phyloP scores from a whole-genome alignment of 23 tunicate genomes.

The Clavelina lepadiformis region DNA sequence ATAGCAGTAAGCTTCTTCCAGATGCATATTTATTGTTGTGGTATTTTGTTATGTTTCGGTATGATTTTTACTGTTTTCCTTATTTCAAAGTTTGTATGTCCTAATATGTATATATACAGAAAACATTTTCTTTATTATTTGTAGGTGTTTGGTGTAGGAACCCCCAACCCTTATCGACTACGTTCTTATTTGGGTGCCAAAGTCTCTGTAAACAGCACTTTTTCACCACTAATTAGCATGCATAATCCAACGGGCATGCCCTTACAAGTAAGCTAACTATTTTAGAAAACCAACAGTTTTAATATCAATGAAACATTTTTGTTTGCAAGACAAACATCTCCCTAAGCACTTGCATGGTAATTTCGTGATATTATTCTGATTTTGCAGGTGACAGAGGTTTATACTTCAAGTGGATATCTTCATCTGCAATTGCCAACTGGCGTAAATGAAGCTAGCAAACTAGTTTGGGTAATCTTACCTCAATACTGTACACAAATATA shows the following conservation, averaged over 20 bases:
- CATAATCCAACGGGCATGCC: slow-evolving; percentile 85
- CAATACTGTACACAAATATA: too few relatives aligned
- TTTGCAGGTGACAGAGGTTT: slow-evolving; percentile 77
- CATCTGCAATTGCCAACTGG: slow-evolving; percentile 87
- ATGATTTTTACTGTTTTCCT: too few relatives aligned
- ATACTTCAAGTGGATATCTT: slow-evolving; percentile 76
- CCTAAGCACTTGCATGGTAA: neutral
- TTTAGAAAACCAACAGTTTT: neutral
- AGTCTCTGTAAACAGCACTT: slow-evolving; percentile 82
- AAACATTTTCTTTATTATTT: slow-evolving; percentile 1
- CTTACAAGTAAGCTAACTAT: slow-evolving; percentile 46
- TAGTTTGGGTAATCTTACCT: slow-evolving; percentile 80
- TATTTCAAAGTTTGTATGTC: too few relatives aligned
- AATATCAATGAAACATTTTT: neutral
- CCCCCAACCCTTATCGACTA: slow-evolving; percentile 73
- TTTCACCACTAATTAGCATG: slow-evolving; percentile 88
- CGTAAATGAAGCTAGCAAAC: slow-evolving; percentile 34
- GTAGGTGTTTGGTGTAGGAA: slow-evolving; percentile 94
- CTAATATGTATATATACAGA: too few relatives aligned
- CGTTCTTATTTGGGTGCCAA: slow-evolving; percentile 72
- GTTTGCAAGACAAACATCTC: neutral
- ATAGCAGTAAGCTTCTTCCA: too few relatives aligned
- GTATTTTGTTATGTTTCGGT: too few relatives aligned
- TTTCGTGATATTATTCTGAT: neutral
- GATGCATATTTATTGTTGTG: too few relatives aligned